Evolutionary conservation across 1,140 invertebrate species (phyloP).

Genomic region (Limonius californicus): DNA sequence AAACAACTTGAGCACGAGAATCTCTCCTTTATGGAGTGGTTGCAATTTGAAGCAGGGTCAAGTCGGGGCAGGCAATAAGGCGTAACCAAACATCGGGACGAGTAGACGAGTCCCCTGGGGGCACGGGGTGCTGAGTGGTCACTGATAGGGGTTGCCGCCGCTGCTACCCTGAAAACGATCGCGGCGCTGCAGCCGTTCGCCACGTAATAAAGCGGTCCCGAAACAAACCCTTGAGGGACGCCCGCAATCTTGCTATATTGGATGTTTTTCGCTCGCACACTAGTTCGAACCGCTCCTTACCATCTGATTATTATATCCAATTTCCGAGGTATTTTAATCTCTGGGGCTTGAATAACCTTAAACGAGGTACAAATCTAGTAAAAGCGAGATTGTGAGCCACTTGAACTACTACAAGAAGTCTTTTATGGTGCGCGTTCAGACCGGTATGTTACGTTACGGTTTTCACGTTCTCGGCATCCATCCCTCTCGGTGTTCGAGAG

Average conservation of each 20-base stretch:
- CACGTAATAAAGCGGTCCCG: constrained; percentile 6
- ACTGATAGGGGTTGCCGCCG: constrained; percentile 26
- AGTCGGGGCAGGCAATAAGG: constrained; percentile 25
- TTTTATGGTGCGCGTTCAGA: no score
- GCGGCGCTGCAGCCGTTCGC: background rate
- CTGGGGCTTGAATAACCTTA: no score
- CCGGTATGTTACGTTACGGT: no score
- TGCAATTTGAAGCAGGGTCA: constrained; percentile 21
- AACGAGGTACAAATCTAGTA: no score
- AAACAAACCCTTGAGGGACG: constrained; percentile 3
- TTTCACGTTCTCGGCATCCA: no score
- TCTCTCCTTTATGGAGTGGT: constrained; percentile 12
- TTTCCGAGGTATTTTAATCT: no score
- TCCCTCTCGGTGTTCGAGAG: no score
- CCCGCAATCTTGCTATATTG: background rate
- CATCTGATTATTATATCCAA: no score
- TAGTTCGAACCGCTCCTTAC: no score
- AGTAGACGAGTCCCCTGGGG: constrained; percentile 26
- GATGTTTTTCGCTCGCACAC: background rate
- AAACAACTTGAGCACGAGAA: constrained; percentile 9
- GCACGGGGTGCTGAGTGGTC: constrained; percentile 30
- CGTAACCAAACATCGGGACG: constrained; percentile 30
- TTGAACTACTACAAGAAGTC: no score
- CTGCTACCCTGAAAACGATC: background rate
- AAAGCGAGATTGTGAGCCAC: no score